These are phyloP conservation scores for Sebastes cheni DNA, from an alignment of 2,797 vertebrate species.

Conservation along the genomic window DNA sequence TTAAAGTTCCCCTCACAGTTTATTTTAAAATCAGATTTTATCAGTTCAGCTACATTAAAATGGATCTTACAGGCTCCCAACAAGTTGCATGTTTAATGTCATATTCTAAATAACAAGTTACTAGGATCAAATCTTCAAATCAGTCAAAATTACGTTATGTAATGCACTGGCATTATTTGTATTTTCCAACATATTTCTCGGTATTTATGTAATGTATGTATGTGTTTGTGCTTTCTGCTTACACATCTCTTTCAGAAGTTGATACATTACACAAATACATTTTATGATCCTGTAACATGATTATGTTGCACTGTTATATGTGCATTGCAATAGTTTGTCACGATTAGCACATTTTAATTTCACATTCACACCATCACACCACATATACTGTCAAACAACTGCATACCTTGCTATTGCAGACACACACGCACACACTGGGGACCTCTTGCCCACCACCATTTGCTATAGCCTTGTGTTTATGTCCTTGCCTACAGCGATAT, in stretches of 20 bases:
- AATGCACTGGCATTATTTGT: background rate
- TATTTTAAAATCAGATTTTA: background rate
- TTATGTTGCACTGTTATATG: background rate
- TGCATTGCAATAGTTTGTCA: background rate
- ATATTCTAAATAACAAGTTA: background rate
- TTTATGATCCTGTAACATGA: background rate
- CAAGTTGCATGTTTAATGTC: background rate
- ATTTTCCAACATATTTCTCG: background rate
- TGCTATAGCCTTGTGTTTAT: constrained; percentile 33
- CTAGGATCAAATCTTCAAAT: background rate
- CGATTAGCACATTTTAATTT: background rate
- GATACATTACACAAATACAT: background rate
- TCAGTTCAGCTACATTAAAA: background rate
- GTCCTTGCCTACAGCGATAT: constrained; percentile 55
- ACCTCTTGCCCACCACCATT: constrained; percentile 22
- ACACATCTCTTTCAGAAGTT: background rate
- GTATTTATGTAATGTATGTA: background rate
- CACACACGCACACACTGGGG: background rate
- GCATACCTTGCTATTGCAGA: background rate
- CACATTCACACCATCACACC: background rate
- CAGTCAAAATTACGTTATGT: background rate
- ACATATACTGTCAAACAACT: background rate
- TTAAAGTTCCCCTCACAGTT: too few relatives aligned
- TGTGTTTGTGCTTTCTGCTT: background rate
- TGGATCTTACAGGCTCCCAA: background rate